Conservation (phyloP, 1,140 invertebrate species). For the Drosophila equinoxialis region DNA sequence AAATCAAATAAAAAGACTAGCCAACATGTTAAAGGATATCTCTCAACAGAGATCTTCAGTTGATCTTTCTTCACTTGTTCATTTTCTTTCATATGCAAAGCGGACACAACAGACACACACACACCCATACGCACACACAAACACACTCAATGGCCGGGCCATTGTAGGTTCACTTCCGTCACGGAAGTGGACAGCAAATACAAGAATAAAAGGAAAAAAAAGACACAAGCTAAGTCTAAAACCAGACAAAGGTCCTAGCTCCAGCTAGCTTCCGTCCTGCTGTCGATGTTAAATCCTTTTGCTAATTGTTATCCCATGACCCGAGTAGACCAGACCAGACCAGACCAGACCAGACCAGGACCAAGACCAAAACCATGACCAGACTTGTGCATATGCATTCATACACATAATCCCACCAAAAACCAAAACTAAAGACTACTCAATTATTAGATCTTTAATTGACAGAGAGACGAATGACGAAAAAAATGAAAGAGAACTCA, state of each 20-base stretch:
- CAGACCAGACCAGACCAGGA: background rate
- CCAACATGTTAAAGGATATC: conserved; percentile 13
- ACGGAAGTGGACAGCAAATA: conserved; percentile 41
- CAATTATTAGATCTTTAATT: conserved; percentile 72
- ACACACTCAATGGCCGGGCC: conserved; percentile 21
- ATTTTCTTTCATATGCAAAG: conserved; percentile 59
- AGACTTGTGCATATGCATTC: background rate
- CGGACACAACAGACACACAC: conserved; percentile 39
- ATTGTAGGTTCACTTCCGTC: conserved; percentile 41
- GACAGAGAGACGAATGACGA: conserved; percentile 56
- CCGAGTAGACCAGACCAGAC: background rate
- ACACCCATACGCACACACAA: conserved; percentile 5
- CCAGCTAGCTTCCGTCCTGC: conserved; percentile 64
- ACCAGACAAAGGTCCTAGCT: conserved; percentile 13
- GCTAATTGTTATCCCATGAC: conserved; percentile 74
- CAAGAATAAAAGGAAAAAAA: conserved; percentile 31
- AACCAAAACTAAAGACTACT: conserved; percentile 48
- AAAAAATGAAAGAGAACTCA: background rate
- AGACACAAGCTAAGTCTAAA: conserved; percentile 74
- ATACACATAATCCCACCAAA: conserved; percentile 38
- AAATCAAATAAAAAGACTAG: conserved; percentile 45
- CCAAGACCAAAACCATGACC: conserved; percentile 4
- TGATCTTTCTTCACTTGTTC: conserved; percentile 44
- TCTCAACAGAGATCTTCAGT: conserved; percentile 4
- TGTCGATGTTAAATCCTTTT: conserved; percentile 63